A percentile compares a stretch with the other conserved stretches of the same genome.
Evolutionary conservation across 2,797 vertebrate genomes (phyloP).

Genomic region (Calcarius lapponicus): DNA sequence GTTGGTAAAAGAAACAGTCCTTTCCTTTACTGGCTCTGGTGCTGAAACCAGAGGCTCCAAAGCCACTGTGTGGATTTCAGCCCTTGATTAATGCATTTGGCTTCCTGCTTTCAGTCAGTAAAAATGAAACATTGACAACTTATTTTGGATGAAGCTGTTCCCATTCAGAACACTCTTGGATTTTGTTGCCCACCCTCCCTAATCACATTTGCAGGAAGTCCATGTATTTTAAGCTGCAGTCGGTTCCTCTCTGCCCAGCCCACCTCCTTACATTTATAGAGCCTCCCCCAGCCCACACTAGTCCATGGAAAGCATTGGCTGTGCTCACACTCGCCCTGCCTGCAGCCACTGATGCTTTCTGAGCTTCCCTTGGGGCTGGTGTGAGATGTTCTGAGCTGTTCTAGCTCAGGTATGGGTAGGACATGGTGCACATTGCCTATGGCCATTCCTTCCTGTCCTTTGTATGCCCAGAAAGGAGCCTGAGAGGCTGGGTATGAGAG

Average conservation of each 20-base stretch:
- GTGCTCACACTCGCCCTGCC: not conserved
- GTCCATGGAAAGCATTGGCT: not conserved
- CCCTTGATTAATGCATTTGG: not conserved
- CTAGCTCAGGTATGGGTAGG: not conserved
- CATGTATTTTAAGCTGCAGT: conserved; percentile 28
- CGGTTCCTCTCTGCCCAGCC: not conserved
- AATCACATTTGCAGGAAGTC: conserved; percentile 26
- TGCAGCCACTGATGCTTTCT: not conserved
- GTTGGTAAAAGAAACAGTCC: not conserved
- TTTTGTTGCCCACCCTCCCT: conserved; percentile 17
- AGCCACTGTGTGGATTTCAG: not conserved
- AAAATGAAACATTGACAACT: conserved; percentile 13
- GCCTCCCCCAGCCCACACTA: not conserved
- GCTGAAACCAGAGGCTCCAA: not conserved
- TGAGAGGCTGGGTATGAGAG: not conserved
- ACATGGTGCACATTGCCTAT: not conserved
- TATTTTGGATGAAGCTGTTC: conserved; percentile 14
- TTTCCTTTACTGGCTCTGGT: not conserved
- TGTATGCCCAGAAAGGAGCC: not conserved
- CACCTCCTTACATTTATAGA: not conserved
- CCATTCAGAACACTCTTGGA: not conserved
- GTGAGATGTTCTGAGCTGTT: not conserved
- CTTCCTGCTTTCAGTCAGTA: not conserved
- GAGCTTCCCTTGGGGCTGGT: not conserved
- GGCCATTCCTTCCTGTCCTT: not conserved